Evolutionary conservation across 2,888 invertebrate genomes (phyloP).

Genomic region (Troilus luridus): DNA sequence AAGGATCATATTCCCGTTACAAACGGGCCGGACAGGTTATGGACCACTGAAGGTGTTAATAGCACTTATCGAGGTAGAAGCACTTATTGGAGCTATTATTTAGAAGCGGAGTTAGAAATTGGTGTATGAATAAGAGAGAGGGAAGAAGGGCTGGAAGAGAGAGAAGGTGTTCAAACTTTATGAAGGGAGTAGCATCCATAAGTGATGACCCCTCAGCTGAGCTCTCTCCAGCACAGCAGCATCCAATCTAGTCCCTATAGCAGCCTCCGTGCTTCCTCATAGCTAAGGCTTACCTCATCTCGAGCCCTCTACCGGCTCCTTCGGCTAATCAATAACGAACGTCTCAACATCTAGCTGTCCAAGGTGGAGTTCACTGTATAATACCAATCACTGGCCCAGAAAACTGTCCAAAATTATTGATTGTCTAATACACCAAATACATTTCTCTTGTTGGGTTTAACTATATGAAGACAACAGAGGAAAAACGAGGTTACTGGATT

Average conservation of each 20-base stretch:
- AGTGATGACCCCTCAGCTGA: neutral
- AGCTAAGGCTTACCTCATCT: neutral
- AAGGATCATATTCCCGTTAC: neutral
- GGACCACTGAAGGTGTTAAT: conserved; percentile 42
- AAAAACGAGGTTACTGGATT: too few relatives aligned
- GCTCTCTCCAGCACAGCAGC: neutral
- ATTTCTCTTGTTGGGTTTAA: too few relatives aligned
- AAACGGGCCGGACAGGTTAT: neutral
- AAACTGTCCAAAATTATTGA: too few relatives aligned
- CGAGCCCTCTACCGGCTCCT: too few relatives aligned
- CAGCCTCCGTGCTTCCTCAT: neutral
- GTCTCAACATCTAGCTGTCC: neutral
- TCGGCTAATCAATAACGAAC: neutral
- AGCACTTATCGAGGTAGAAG: conserved; percentile 18
- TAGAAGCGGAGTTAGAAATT: conserved; percentile 35
- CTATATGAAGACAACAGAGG: too few relatives aligned
- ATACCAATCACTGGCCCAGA: too few relatives aligned
- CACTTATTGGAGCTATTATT: conserved; percentile 44
- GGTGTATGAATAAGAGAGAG: conserved; percentile 44
- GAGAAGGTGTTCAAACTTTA: conserved; percentile 18
- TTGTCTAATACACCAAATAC: too few relatives aligned
- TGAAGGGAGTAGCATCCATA: conserved; percentile 40
- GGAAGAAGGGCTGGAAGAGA: neutral
- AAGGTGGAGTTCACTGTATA: too few relatives aligned
- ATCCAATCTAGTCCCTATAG: neutral